phyloP scores from a whole-genome alignment of 37 sponge, comb jelly and placozoan species.

The Aplysina aerophoba region DNA sequence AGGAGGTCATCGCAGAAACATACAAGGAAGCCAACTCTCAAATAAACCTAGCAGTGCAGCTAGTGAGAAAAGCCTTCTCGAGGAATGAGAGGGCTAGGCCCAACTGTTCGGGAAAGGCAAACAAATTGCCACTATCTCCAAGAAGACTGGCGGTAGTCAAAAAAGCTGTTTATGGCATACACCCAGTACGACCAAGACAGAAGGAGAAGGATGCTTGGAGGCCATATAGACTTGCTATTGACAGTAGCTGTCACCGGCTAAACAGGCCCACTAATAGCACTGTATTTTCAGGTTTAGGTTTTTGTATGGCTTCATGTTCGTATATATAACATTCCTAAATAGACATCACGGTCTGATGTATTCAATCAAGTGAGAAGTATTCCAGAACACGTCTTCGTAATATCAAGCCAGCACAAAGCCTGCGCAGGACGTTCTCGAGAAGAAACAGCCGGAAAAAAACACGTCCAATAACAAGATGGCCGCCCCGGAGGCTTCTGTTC shows the following conservation, averaged over 20 bases:
- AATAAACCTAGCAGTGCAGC: neutral
- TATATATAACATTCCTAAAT: no score
- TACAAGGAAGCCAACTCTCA: neutral
- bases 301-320: no score
- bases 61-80: neutral
- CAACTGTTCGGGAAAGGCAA: neutral
- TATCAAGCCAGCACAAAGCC: no score
- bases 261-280: neutral
- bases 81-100: neutral
- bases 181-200: neutral
- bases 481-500: no score
- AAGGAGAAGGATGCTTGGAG: neutral
- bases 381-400: no score
- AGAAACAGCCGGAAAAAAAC: no score
- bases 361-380: no score
- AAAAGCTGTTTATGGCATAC: neutral
- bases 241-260: neutral
- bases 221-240: constrained; percentile 1
- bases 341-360: no score
- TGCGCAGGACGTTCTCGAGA: no score
- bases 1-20: no score
- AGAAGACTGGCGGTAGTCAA: neutral
- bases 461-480: no score
- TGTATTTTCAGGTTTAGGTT: no score
- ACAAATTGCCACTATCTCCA: neutral